Base-by-base conservation (phyloP, 2,113 vertebrate species). In the Rana temporaria region DNA sequence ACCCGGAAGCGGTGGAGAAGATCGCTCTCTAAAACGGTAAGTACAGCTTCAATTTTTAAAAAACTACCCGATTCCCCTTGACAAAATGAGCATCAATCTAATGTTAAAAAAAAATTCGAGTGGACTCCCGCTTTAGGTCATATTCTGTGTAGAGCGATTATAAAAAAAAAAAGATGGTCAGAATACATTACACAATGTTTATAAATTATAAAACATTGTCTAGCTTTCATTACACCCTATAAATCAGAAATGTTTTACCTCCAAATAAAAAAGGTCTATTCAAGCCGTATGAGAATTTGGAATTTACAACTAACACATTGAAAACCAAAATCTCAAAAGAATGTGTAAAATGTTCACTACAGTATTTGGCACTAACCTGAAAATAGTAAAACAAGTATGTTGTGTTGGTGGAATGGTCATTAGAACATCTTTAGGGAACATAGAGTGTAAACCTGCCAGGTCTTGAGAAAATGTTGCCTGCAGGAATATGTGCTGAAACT, bases 361-460 rank as follows among this genome's bases (percentile, higher is more conserved):
- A 68, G 17, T 57, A 59, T 22, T 79, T 68, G 77, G 77, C 53
- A 17, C 18, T 12, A 24, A 26, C 38, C 53, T 79, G 52, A 65
- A 79, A 79, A 79, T 79, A 34, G 65, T 68, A 79, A 68, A 79
- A 68, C 55, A 79, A 42, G 53, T 57, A 79, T n/a, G 20, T 17
- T 24, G 65, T 53, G 65, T 79, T 59, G 57, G 4, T 26, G 6
- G 63, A 78, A 79, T n/a, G n/a, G 52, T 57, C 64, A 57, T 68
- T 57, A 20, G 64, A 55, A 53, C 55, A 68, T 32, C 22, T 67
- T 56, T 15, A 34, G 30, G 77, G 64, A 68, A 68, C 20, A 59
- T 42, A 52, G 34, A 59, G 57, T 26, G 1, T 22, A 42, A 57
- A 79, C 55, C 30, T 79, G 77, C 64, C 65, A 79, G 65, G 38